Evolutionary conservation across 2,797 vertebrate species (phyloP), one percentile per base, ranked within the genome.

Genomic region (Protosalanx chinensis): DNA sequence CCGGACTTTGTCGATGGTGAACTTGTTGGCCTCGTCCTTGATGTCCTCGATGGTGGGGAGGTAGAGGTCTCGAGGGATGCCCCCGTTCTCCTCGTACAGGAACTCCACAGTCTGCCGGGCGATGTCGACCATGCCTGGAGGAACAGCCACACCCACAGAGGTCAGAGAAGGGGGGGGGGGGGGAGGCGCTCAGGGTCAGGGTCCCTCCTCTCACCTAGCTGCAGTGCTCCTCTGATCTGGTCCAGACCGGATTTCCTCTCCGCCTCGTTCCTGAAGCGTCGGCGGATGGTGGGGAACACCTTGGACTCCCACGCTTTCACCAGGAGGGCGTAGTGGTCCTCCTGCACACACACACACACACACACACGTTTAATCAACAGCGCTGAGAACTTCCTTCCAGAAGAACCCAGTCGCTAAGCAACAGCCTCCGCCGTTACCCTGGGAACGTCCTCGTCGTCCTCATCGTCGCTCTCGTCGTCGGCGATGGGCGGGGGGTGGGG

Each of bases 261-360:
- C 0, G 98, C 98, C 83, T 99, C 98, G 1, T 99, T 99, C 69
- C 98, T 95, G 90, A 99, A 99, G n/a, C 98, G 93, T 76, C 97
- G 95, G 29, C 97, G 93, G 82, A 99, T 99, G 4, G 96, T 98
- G 20, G 98, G 97, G 81, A 99, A 99, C 57, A 99, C 97, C 87
- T 98, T 98, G 18, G 96, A 98, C 88, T 99, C 98, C 98, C 98
- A 98, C 7, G 98, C 97, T 90, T 99, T 99, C 59, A 99, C 97
- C 76, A 99, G 91, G 79, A 99, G 87, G 67, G 96, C 97, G 1
- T 98, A 99, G 85, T 99, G 97, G 81, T 99, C 98, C 90, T 98
- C 98, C 98, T 99, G 72, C 69, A 77, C 58, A 80, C 41, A 79
- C 64, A 79, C 46, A 76, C 56, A 72, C 49, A 75, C 53, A 76